Base-by-base conservation (phyloP, 2,113 vertebrate genomes). In the Pseudopipra pipra region DNA sequence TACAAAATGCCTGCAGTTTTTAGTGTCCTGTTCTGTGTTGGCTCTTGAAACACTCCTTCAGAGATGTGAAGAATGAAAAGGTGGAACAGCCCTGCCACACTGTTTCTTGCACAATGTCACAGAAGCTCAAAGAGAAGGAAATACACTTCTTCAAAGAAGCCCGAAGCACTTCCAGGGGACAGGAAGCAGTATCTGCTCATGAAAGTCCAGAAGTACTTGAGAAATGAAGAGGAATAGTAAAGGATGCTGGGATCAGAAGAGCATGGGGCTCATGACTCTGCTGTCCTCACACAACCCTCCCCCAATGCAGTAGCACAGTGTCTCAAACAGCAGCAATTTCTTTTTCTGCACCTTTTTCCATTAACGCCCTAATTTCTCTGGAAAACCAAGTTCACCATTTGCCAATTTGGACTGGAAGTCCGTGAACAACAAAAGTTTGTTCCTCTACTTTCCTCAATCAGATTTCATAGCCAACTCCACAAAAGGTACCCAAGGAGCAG, bases 271-370 rank as follows among this genome's bases (percentile, higher is more conserved):
- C 5, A 0, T n/a, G 47, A 68, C n/a, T 14, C 61, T 66, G 55
- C 23, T 74, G 33, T 33, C 3, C 2, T 44, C 24, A 43, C 65
- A n/a, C 3, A 17, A n/a, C 12, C 3, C 30, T 21, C 11, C 15
- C n/a, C 14, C 25, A 15, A 20, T 1, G 1, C 22, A n/a, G 46
- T 76, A 78, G 21, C 22, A 71, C 0, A 1, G 28, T 7, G 39
- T 30, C 47, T 82, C n/a, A 47, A 63, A 63, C 19, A 66, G 30
- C 28, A 52, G 12, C 33, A 20, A 12, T 22, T 23, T 21, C 11
- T 66, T 86, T 27, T 54, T 37, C 51, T 77, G 31, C 33, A 66
- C 4, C 19, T 71, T 55, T 51, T 86, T 27, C 54, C 47, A 66
- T 25, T 46, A 25, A 84, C 25, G 44, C 81, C 41, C 22, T 12